These are phyloP conservation scores for Tangara arthus DNA, from an alignment of 2,797 vertebrate species.

Conservation along the genomic window DNA sequence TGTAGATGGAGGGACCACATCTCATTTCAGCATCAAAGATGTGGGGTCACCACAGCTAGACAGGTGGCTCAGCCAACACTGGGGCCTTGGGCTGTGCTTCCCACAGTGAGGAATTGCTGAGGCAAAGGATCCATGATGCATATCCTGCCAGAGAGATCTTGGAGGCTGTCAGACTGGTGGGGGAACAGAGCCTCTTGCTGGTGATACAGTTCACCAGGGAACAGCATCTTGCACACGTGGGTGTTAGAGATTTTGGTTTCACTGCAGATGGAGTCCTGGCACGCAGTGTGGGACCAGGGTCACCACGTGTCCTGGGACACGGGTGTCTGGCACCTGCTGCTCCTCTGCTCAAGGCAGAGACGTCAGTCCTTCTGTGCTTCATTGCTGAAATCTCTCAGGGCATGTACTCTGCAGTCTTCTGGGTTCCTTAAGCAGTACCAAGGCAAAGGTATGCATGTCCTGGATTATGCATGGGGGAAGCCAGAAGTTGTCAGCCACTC, in stretches of 20 bases:
- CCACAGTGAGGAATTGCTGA: neutral
- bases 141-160: neutral
- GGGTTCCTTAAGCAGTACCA: neutral
- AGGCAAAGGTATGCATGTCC: neutral
- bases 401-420: neutral
- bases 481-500: neutral
- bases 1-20: neutral
- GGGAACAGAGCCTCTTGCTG: neutral
- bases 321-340: neutral
- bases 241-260: neutral
- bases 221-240: neutral
- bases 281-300: neutral
- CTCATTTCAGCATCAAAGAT: neutral
- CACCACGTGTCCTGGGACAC: fast-evolving
- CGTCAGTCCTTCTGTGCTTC: neutral
- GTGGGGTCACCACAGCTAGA: neutral
- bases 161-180: neutral
- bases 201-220: neutral
- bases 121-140: neutral
- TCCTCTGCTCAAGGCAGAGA: neutral
- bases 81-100: neutral
- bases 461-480: fast-evolving
- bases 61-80: neutral
- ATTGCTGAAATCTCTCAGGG: neutral
- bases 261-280: neutral